Percentiles rank a stretch among this genome's conserved stretches.
These are phyloP conservation scores for Apodemus sylvaticus DNA, from an alignment of 2,113 vertebrate species.

Conservation along the genomic window DNA sequence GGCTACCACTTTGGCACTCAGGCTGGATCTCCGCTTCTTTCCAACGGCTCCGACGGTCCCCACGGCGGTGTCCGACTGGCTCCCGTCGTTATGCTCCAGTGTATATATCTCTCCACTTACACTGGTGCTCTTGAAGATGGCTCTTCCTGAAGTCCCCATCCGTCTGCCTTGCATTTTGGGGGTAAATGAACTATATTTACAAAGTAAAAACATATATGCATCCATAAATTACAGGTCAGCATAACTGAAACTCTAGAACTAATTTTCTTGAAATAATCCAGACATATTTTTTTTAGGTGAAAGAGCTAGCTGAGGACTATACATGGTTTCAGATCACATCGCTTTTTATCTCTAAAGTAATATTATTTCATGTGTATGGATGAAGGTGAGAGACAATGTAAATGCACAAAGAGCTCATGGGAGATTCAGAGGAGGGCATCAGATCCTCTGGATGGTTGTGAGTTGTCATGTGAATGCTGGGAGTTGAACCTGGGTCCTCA, in stretches of 20 bases:
- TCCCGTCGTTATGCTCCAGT: conserved; percentile 96
- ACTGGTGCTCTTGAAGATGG: conserved; percentile 97
- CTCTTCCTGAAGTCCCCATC: conserved; percentile 93
- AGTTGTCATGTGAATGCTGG: neutral
- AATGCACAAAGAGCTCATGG: too few relatives aligned
- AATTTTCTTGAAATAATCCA: conserved; percentile 64
- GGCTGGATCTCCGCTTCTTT: conserved; percentile 96
- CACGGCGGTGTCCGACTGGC: conserved; percentile 98
- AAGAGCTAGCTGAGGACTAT: neutral
- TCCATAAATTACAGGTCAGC: conserved; percentile 82
- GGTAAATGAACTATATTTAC: conserved; percentile 90
- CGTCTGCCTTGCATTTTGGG: conserved; percentile 93
- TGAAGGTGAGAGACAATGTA: neutral
- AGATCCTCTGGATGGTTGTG: neutral
- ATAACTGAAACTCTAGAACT: conserved; percentile 58
- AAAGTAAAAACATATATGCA: conserved; percentile 88
- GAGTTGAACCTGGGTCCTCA: neutral
- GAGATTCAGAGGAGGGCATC: neutral
- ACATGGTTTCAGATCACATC: neutral
- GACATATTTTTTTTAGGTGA: neutral
- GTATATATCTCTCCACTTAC: conserved; percentile 96
- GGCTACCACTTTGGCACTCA: conserved; percentile 97
- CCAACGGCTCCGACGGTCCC: conserved; percentile 92
- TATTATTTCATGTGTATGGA: neutral
- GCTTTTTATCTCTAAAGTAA: neutral